Evolutionary conservation across 2,113 vertebrate species (phyloP), one percentile per base, ranked within the genome.

Genomic region (Daphoenositta chrysoptera): DNA sequence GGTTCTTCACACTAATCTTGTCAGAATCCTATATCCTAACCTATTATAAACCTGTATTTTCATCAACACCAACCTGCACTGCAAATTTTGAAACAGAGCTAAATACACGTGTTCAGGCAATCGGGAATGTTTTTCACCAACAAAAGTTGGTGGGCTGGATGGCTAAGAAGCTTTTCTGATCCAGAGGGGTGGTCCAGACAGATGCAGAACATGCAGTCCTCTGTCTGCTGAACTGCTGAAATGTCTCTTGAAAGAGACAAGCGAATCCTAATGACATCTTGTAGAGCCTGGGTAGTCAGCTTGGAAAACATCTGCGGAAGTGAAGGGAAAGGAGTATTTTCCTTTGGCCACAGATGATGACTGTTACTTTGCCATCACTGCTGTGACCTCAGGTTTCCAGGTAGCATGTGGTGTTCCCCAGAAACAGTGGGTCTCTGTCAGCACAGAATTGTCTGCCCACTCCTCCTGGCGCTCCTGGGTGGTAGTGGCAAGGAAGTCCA

Each of bases 21-120:
- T 82, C 24, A 11, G 35, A 94, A 85, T 79, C 42, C 23, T 45
- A 15, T n/a, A 45, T 45, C 15, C 12, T 58, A 40, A 53, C 7
- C 33, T 66, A 27, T 54, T 79, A 51, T 60, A 48, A 63, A 37
- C 40, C 48, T 83, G 0, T 75, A 35, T 85, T 66, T 88, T 80
- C 26, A 50, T 35, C 16, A 69, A 26, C 28, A 57, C 19, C 10
- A 68, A 80, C 12, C 23, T 66, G 33, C 33, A 14, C 14, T 40
- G 24, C 24, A 88, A 65, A 61, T 85, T 51, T 15, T 72, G 57
- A 45, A 90, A 68, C 17, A 57, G 30, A 70, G 57, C 13, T 58
- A 66, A 86, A 50, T 45, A 24, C 11, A 27, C 9, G 2, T 3
- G 2, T 72, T 78, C 0, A 1, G 30, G 26, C 21, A 63, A 12